Conservation (phyloP, 2,888 invertebrate genomes). For the Lumbricus terrestris region DNA sequence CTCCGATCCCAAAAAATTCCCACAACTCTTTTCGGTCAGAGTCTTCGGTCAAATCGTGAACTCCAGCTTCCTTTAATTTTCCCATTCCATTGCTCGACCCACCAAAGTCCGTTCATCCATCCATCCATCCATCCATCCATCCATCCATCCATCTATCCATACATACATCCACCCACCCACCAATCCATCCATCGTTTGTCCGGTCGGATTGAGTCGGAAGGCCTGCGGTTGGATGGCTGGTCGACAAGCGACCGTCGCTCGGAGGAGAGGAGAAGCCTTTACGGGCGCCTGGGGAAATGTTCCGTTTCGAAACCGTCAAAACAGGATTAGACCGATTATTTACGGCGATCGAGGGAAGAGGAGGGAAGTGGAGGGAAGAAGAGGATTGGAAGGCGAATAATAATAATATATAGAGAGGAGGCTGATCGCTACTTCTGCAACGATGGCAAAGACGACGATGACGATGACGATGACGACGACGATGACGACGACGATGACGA, state of each 20-base stretch:
- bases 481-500: too few relatives aligned
- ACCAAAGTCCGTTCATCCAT: background rate
- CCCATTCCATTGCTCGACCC: background rate
- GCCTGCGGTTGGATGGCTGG: too few relatives aligned
- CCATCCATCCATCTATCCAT: background rate
- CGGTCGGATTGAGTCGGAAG: background rate
- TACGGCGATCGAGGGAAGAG: background rate
- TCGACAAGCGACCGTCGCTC: background rate
- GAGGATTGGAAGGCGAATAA: background rate
- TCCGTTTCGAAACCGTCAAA: slow-evolving; percentile 8
- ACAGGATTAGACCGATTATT: slow-evolving; percentile 4
- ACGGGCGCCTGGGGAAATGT: slow-evolving; percentile 6
- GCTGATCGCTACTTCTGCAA: too few relatives aligned
- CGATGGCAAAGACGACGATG: too few relatives aligned
- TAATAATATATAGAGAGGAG: background rate
- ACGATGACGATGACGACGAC: too few relatives aligned
- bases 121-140: background rate
- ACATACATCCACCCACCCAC: background rate
- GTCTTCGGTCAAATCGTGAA: background rate
- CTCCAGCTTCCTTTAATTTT: background rate
- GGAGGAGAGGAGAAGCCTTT: background rate
- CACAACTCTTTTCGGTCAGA: background rate
- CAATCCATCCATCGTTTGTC: background rate
- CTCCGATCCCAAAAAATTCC: background rate
- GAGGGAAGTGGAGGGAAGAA: too few relatives aligned